Percentiles rank a stretch among this genome's conserved stretches.
These are phyloP conservation scores for Psilopogon haemacephalus DNA, from an alignment of 2,113 vertebrate genomes.

Conservation along the genomic window DNA sequence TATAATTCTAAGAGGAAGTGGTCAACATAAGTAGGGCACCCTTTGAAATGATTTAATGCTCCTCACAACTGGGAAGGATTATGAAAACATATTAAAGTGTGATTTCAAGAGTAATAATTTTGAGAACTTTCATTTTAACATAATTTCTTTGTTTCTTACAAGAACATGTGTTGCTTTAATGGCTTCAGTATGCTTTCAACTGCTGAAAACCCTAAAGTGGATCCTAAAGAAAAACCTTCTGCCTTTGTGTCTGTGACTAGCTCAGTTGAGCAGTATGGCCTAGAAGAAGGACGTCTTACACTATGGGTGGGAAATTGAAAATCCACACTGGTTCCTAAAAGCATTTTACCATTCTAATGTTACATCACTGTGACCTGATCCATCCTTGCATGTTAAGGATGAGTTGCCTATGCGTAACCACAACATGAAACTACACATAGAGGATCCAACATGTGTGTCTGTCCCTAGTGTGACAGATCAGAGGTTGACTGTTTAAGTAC, in stretches of 20 bases:
- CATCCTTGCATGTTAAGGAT: not conserved
- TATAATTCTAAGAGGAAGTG: not conserved
- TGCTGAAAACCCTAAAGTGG: not conserved
- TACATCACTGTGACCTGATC: rapidly evolving
- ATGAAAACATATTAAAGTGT: not conserved
- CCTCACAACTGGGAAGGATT: not conserved
- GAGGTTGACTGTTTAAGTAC: not conserved
- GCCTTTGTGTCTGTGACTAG: not conserved
- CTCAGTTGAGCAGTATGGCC: not conserved
- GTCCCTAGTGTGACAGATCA: not conserved
- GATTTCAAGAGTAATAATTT: not conserved
- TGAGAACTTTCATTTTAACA: not conserved
- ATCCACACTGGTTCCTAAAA: not conserved
- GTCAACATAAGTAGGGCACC: not conserved
- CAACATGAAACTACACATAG: rapidly evolving
- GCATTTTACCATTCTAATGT: not conserved
- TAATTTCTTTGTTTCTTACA: not conserved
- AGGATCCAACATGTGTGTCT: rapidly evolving
- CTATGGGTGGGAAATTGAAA: not conserved
- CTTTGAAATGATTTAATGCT: not conserved
- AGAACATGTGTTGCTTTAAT: not conserved
- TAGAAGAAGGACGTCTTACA: not conserved
- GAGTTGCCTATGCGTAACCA: not conserved
- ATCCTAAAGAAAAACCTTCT: not conserved
- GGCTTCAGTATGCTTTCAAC: not conserved